A percentile compares a stretch with the other conserved stretches of the same genome.
Evolutionary conservation across 2,888 invertebrate species (phyloP).

Genomic region (Drosophila suboccidentalis): DNA sequence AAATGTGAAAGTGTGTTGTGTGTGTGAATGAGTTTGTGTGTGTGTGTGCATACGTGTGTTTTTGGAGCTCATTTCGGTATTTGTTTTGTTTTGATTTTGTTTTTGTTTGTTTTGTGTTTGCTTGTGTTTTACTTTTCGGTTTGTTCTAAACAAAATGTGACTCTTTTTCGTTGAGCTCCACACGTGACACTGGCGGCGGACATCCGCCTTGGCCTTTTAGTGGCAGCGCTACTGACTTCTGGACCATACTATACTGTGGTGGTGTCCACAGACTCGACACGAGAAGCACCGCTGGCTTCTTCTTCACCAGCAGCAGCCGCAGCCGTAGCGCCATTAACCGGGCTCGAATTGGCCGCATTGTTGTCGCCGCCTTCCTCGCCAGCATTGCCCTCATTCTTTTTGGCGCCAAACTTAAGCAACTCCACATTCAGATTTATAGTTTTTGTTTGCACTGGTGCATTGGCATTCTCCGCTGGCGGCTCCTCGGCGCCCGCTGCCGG

Average conservation of each 20-base stretch:
- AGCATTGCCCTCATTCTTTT: constrained; percentile 62
- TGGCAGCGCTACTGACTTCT: constrained; percentile 75
- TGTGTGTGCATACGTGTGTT: constrained; percentile 40
- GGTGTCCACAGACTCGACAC: constrained; percentile 85
- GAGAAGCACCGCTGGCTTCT: constrained; percentile 68
- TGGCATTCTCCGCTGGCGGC: constrained; percentile 52
- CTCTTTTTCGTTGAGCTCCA: constrained; percentile 84
- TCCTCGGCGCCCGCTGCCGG: constrained; percentile 66
- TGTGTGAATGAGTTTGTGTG: constrained; percentile 44
- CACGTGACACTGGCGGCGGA: constrained; percentile 77
- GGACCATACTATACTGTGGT: constrained; percentile 85
- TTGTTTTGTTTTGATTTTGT: constrained; percentile 28
- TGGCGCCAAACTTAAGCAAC: constrained; percentile 80
- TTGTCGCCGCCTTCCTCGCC: constrained; percentile 34
- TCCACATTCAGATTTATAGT: constrained; percentile 83
- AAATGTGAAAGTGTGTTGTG: constrained; percentile 36
- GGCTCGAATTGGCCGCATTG: constrained; percentile 39
- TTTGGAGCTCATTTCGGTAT: constrained; percentile 46
- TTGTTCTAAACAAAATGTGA: constrained; percentile 79
- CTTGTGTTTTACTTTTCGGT: constrained; percentile 64
- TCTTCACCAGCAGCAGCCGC: constrained; percentile 48
- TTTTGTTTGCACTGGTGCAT: constrained; percentile 69
- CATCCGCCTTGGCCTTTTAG: constrained; percentile 82
- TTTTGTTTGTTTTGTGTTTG: constrained; percentile 22
- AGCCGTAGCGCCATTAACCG: constrained; percentile 51